These are phyloP conservation scores for Clanis bilineata DNA, from an alignment of 2,888 invertebrate genomes.

Conservation along the genomic window DNA sequence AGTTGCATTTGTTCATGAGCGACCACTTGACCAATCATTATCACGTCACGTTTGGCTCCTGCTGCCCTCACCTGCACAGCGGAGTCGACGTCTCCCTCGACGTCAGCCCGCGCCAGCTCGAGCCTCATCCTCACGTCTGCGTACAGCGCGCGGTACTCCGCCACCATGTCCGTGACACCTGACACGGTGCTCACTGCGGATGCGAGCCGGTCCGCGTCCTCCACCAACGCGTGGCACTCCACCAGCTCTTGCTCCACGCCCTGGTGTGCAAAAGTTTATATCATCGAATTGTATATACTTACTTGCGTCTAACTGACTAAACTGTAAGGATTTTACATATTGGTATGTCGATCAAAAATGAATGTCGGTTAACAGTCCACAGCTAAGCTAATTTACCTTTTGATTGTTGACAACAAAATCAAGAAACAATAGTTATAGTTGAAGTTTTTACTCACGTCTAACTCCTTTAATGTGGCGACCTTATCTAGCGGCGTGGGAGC, in stretches of 20 bases:
- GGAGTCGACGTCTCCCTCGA: slow-evolving; percentile 63
- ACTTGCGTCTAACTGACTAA: no score
- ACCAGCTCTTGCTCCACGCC: slow-evolving; percentile 61
- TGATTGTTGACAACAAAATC: no score
- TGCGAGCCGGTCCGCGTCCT: slow-evolving; percentile 64
- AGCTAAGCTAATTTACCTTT: no score
- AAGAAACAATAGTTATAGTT: no score
- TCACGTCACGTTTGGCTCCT: no score
- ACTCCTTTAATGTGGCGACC: slow-evolving; percentile 63
- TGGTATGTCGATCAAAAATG: no score
- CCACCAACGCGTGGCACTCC: slow-evolving; percentile 63
- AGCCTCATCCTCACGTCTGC: slow-evolving; percentile 62
- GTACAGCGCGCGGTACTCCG: slow-evolving; percentile 66
- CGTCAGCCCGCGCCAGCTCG: slow-evolving; percentile 59
- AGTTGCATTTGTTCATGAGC: no score
- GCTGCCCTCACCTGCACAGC: slow-evolving; percentile 64
- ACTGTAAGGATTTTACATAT: no score
- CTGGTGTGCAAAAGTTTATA: slow-evolving; percentile 33
- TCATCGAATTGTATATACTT: no score
- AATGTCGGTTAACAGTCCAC: no score
- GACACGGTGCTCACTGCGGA: slow-evolving; percentile 41
- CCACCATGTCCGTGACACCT: slow-evolving; percentile 62
- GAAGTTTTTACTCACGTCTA: slow-evolving; percentile 79
- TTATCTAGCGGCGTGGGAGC: slow-evolving; percentile 71
- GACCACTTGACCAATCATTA: no score